phyloP scores from a whole-genome alignment of 1,140 invertebrate genomes.

The Aporrectodea caliginosa region DNA sequence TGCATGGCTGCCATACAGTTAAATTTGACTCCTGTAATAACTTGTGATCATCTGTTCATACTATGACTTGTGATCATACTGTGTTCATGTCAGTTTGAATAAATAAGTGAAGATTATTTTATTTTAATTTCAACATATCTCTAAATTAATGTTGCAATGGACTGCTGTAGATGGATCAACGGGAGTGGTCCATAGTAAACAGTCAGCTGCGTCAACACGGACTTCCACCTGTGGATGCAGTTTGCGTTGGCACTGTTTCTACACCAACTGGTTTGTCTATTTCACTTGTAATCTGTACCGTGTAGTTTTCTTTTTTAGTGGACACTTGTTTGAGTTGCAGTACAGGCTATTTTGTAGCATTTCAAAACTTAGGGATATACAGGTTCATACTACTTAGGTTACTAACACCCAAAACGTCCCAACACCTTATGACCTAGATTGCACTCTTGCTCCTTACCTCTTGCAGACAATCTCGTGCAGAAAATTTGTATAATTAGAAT shows the following conservation, averaged over 20 bases:
- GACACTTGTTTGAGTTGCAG: background rate
- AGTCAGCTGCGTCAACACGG: conserved; percentile 41
- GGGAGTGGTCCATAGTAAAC: conserved; percentile 42
- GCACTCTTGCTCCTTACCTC: no score
- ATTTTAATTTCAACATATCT: no score
- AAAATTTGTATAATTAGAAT: no score
- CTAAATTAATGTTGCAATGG: no score
- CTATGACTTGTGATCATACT: no score
- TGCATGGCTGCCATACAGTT: no score
- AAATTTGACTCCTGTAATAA: no score
- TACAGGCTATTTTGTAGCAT: background rate
- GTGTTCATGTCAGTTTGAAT: no score
- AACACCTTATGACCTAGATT: no score
- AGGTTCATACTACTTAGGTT: background rate
- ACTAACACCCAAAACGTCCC: background rate
- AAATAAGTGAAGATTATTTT: no score
- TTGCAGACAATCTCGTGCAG: no score
- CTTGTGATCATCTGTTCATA: no score
- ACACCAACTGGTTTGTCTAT: conserved; percentile 34
- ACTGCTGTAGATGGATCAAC: conserved; percentile 41
- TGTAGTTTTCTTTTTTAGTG: background rate
- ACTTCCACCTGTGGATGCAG: conserved; percentile 36
- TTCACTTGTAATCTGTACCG: background rate
- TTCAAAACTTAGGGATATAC: background rate
- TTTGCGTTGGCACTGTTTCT: conserved; percentile 38